These are phyloP conservation scores for Synergus gifuensis DNA, from an alignment of 2,888 invertebrate species.

Conservation along the genomic window DNA sequence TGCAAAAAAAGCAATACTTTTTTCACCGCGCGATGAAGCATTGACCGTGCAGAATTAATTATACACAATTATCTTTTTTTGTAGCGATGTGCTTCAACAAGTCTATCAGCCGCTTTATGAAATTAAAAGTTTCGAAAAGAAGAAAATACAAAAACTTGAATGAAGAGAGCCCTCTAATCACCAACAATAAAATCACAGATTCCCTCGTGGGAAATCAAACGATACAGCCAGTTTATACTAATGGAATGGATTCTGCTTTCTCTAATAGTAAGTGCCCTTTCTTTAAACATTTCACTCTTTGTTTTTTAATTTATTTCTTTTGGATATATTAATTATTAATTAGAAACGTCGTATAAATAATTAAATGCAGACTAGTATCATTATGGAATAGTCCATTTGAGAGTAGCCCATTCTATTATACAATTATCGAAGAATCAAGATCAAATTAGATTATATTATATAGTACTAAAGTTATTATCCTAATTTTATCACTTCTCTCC, in stretches of 20 bases:
- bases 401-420: background rate
- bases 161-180: slow-evolving; percentile 75
- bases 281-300: background rate
- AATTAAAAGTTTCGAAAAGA: slow-evolving; percentile 78
- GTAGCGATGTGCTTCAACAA: slow-evolving; percentile 86
- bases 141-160: slow-evolving; percentile 81
- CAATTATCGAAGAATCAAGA: background rate
- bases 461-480: background rate
- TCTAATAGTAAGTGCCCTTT: slow-evolving; percentile 52
- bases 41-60: background rate
- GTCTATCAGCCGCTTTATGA: slow-evolving; percentile 79
- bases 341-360: background rate
- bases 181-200: slow-evolving; percentile 63
- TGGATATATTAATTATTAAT: background rate
- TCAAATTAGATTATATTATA: background rate
- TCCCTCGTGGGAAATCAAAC: slow-evolving; percentile 49
- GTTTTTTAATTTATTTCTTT: background rate
- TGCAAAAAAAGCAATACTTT: slow-evolving; percentile 4
- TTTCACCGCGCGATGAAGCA: background rate
- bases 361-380: background rate
- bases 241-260: slow-evolving; percentile 49
- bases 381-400: background rate
- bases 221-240: slow-evolving; percentile 51
- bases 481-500: background rate
- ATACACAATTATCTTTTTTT: slow-evolving; percentile 61